Evolutionary conservation across 2,888 invertebrate genomes (phyloP).

Genomic region (Drosophila birchii): DNA sequence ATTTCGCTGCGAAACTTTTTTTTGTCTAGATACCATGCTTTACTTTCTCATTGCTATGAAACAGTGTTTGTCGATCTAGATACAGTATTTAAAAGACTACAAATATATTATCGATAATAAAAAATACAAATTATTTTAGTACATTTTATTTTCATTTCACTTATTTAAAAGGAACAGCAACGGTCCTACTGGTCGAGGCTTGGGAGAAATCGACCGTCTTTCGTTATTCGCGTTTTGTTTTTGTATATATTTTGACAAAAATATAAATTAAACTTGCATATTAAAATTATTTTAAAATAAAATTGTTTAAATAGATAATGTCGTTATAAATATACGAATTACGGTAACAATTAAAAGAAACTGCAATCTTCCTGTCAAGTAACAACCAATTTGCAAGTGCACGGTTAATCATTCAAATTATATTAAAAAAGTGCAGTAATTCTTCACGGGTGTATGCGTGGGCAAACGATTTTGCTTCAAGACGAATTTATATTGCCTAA

Average conservation of each 20-base stretch:
- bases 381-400: slow-evolving; percentile 55
- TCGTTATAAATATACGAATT: slow-evolving; percentile 47
- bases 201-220: slow-evolving; percentile 64
- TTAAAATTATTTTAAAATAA: slow-evolving; percentile 2
- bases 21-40: too few species aligned
- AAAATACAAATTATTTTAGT: too few species aligned
- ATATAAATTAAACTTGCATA: slow-evolving; percentile 17
- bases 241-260: slow-evolving; percentile 69
- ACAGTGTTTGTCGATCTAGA: too few species aligned
- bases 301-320: slow-evolving; percentile 61
- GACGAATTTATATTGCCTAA: slow-evolving; percentile 58
- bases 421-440: slow-evolving; percentile 56
- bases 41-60: too few species aligned
- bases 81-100: too few species aligned
- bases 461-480: slow-evolving; percentile 29
- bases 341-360: slow-evolving; percentile 22
- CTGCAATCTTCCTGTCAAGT: slow-evolving; percentile 61
- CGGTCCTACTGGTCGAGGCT: slow-evolving; percentile 29
- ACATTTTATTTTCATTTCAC: too few species aligned
- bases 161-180: too few species aligned
- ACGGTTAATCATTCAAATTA: slow-evolving; percentile 49
- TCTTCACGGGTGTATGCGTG: slow-evolving; percentile 33
- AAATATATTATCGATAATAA: too few species aligned
- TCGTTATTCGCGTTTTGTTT: slow-evolving; percentile 76
- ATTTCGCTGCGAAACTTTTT: too few species aligned